phyloP scores from a whole-genome alignment of 2,888 invertebrate species.

The Noctua janthina region DNA sequence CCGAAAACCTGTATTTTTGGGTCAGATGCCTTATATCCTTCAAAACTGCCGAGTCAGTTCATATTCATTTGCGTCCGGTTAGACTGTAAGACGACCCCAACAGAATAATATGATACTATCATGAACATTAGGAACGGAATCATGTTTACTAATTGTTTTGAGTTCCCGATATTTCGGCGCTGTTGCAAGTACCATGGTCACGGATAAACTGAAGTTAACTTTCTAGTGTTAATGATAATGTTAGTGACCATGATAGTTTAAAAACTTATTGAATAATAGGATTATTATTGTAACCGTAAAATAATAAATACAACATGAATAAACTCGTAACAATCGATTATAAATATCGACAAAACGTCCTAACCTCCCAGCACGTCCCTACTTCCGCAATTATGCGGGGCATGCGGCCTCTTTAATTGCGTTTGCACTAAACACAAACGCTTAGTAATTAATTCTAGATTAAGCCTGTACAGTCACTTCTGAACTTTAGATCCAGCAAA shows the following conservation, averaged over 20 bases:
- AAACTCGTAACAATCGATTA: slow-evolving; percentile 14
- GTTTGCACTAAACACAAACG: slow-evolving; percentile 80
- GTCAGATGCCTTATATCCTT: no score
- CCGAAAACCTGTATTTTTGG: no score
- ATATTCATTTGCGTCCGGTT: background rate
- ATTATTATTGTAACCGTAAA: background rate
- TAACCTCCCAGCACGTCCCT: slow-evolving; percentile 46
- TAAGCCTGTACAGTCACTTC: slow-evolving; percentile 66
- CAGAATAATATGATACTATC: background rate
- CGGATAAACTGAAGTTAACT: no score
- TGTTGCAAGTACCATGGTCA: no score
- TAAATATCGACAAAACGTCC: slow-evolving; percentile 20
- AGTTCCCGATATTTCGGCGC: no score
- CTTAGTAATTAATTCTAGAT: slow-evolving; percentile 81
- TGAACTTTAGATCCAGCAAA: slow-evolving; percentile 50
- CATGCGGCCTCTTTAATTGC: slow-evolving; percentile 77
- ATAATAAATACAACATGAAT: background rate
- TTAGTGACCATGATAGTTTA: no score
- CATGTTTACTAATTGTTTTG: no score
- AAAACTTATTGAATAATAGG: no score
- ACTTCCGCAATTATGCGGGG: slow-evolving; percentile 72
- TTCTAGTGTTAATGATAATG: no score
- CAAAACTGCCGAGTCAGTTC: background rate
- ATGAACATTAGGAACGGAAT: no score
- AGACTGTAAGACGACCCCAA: background rate